A percentile compares a stretch with the other conserved stretches of the same genome.
Conservation (phyloP, 1,140 invertebrate genomes). For the Bombus terrestris region DNA sequence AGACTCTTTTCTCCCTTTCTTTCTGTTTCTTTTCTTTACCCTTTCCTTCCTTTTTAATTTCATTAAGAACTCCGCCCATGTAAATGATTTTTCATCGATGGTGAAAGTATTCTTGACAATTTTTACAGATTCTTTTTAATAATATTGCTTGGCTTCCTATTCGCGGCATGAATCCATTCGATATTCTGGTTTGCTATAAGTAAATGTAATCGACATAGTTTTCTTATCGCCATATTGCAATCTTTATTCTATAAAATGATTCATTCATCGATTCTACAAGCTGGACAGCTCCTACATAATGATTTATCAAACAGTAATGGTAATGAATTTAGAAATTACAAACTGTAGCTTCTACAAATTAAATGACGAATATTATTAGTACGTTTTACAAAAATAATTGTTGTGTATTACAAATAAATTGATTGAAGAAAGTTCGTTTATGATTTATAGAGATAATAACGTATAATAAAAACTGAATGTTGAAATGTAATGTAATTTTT, state of each 20-base stretch:
- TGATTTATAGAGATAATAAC: too few relatives aligned
- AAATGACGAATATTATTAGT: too few relatives aligned
- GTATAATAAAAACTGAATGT: too few relatives aligned
- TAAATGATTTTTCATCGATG: conserved; percentile 17
- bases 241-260: neutral
- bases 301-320: neutral
- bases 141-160: neutral
- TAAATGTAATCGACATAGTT: neutral
- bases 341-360: too few relatives aligned
- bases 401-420: too few relatives aligned
- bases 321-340: neutral
- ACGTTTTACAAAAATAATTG: too few relatives aligned
- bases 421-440: too few relatives aligned
- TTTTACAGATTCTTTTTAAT: neutral
- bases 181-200: neutral
- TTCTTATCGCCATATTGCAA: neutral
- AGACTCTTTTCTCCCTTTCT: neutral
- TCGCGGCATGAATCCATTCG: neutral
- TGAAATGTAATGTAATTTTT: neutral
- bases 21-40: too few relatives aligned
- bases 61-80: neutral
- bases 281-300: neutral
- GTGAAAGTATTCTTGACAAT: neutral
- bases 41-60: neutral
- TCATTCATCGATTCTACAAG: neutral